Evolutionary conservation across 1,140 invertebrate genomes (phyloP).

Genomic region (Contarinia nasturtii): DNA sequence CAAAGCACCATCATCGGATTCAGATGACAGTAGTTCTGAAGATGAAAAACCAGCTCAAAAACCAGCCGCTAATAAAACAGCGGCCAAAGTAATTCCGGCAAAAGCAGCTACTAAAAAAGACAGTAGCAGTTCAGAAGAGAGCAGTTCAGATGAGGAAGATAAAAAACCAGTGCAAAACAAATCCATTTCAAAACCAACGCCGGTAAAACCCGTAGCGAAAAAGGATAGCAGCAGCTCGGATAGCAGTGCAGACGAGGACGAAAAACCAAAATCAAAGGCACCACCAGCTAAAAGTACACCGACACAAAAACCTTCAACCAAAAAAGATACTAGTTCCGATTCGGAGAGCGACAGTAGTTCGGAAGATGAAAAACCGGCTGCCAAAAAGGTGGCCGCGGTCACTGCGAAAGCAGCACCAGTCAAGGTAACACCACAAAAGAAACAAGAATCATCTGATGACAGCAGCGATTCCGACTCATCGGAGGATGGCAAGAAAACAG

Average conservation of each 20-base stretch:
- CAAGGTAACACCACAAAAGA: conserved; percentile 11
- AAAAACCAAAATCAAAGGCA: not conserved
- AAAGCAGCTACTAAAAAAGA: not conserved
- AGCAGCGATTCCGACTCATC: not conserved
- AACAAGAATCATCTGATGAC: conserved; percentile 8
- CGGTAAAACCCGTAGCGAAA: not conserved
- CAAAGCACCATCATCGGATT: conserved; percentile 3
- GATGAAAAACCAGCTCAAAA: conserved; percentile 12
- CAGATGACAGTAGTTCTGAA: conserved; percentile 11
- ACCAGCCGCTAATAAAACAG: not conserved
- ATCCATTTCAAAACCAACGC: conserved; percentile 6
- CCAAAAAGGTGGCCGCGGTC: conserved; percentile 1
- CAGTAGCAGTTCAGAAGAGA: not conserved
- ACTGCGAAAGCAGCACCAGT: not conserved
- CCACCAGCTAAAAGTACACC: not conserved
- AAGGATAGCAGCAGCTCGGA: not conserved
- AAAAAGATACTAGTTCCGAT: conserved; percentile 4
- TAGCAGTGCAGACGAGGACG: conserved; percentile 2
- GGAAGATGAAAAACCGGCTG: conserved; percentile 8
- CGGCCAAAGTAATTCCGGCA: not conserved
- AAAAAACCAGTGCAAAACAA: conserved; percentile 3
- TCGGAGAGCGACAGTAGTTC: conserved; percentile 5
- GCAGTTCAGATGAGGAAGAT: conserved; percentile 2
- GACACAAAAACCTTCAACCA: not conserved
- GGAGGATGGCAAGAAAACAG: not conserved